Percentiles rank a stretch among this genome's conserved stretches.
Evolutionary conservation across 2,113 vertebrate species (phyloP).

Genomic region (Platichthys stellatus): DNA sequence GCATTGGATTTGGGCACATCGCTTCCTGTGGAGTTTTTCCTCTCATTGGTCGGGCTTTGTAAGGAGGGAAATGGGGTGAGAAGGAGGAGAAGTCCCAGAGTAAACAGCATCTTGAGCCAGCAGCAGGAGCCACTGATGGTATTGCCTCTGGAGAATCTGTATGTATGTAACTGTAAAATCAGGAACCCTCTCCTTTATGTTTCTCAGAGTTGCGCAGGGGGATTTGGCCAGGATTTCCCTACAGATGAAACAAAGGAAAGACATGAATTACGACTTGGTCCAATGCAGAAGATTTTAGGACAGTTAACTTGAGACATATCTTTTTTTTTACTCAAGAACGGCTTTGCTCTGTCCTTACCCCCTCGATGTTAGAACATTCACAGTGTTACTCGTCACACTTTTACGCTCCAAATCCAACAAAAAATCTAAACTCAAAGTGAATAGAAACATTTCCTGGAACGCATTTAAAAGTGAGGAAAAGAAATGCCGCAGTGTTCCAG

Average conservation of each 20-base stretch:
- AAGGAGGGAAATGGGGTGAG: constrained; percentile 75
- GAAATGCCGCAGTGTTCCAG: constrained; percentile 15
- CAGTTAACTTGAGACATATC: neutral
- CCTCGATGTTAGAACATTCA: neutral
- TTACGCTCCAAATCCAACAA: neutral
- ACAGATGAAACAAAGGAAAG: constrained; percentile 43
- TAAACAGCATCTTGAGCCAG: constrained; percentile 79
- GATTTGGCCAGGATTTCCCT: constrained; percentile 62
- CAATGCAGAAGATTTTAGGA: constrained; percentile 3
- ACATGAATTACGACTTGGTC: constrained; percentile 20
- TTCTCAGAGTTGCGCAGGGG: constrained; percentile 29
- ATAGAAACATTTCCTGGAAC: neutral
- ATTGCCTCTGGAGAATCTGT: constrained; percentile 45
- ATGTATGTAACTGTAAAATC: constrained; percentile 39
- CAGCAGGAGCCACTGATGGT: constrained; percentile 37
- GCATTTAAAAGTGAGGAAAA: constrained; percentile 1
- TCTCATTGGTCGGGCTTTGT: constrained; percentile 75
- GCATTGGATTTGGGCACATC: constrained; percentile 60
- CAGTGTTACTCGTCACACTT: neutral
- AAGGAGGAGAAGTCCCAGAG: constrained; percentile 76
- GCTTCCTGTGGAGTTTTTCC: constrained; percentile 68
- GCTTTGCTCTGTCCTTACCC: neutral
- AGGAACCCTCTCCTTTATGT: constrained; percentile 41
- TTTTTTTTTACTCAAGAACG: neutral
- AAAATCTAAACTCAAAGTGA: neutral